Percentiles rank a stretch among this genome's conserved stretches.
phyloP scores from a whole-genome alignment of 2,797 vertebrate genomes.

The Parauchenoglanis punctatus region DNA sequence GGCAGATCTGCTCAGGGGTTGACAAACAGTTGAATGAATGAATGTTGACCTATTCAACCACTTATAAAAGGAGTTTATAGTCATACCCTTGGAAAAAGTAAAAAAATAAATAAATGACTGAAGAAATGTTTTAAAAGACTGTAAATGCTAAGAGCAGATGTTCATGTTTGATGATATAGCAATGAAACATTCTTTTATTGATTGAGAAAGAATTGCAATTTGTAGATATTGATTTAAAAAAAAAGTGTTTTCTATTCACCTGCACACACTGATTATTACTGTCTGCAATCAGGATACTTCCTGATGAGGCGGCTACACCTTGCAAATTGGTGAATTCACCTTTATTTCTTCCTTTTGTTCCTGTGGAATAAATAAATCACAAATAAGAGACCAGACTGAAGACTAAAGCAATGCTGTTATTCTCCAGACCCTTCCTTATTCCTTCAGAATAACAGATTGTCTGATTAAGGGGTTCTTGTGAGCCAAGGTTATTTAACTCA shows the following conservation, averaged over 20 bases:
- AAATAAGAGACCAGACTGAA: not conserved
- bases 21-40: slow-evolving; percentile 10
- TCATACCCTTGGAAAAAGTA: not conserved
- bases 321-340: slow-evolving; percentile 99
- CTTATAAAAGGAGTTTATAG: not conserved
- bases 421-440: not conserved
- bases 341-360: slow-evolving; percentile 98
- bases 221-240: not conserved
- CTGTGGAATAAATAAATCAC: slow-evolving; percentile 66
- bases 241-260: slow-evolving; percentile 70
- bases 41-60: slow-evolving; percentile 14
- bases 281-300: slow-evolving; percentile 93
- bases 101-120: not conserved
- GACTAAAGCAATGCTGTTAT: not conserved
- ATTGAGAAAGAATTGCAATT: not conserved
- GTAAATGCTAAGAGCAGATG: not conserved
- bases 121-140: not conserved
- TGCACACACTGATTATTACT: slow-evolving; percentile 99
- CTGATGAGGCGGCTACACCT: slow-evolving; percentile 90
- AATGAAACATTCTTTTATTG: not conserved
- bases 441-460: not conserved
- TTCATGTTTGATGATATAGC: not conserved
- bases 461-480: not conserved
- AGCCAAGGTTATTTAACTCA: not conserved
- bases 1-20: not conserved